phyloP scores from a whole-genome alignment of 2,113 vertebrate genomes.

The Notechis scutatus region DNA sequence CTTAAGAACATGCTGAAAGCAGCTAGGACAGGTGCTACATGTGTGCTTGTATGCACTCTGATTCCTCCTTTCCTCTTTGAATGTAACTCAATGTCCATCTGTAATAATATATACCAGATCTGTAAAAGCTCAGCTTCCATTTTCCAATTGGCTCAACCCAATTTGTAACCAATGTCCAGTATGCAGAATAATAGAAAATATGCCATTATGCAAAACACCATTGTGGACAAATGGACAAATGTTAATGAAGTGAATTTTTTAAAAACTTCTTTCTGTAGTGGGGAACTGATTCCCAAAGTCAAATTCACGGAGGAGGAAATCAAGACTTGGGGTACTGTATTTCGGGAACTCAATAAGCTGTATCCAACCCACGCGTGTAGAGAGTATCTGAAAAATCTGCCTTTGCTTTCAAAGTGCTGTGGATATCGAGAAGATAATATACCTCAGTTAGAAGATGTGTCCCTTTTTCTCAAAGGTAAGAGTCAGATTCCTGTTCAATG shows the following conservation, averaged over 20 bases:
- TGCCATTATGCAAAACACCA: not conserved
- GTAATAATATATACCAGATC: not conserved
- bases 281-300: conserved; percentile 85
- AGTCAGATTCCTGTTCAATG: not conserved
- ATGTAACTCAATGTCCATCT: not conserved
- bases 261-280: conserved; percentile 67
- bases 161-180: not conserved
- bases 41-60: not conserved
- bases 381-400: conserved; percentile 95
- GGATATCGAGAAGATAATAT: conserved; percentile 94
- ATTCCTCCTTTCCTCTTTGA: not conserved
- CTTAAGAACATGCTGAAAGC: not conserved
- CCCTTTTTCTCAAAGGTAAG: conserved; percentile 89
- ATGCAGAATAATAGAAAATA: not conserved
- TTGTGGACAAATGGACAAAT: not conserved
- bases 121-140: not conserved
- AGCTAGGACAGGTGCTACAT: not conserved
- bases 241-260: not conserved
- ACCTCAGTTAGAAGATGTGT: conserved; percentile 95
- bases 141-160: not conserved
- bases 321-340: conserved; percentile 94
- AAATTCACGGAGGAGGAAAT: conserved; percentile 96
- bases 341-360: conserved; percentile 90
- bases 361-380: conserved; percentile 93
- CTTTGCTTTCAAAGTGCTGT: conserved; percentile 88